These are phyloP conservation scores for Vicugna pacos DNA, from an alignment of 2,113 vertebrate species.

Conservation along the genomic window DNA sequence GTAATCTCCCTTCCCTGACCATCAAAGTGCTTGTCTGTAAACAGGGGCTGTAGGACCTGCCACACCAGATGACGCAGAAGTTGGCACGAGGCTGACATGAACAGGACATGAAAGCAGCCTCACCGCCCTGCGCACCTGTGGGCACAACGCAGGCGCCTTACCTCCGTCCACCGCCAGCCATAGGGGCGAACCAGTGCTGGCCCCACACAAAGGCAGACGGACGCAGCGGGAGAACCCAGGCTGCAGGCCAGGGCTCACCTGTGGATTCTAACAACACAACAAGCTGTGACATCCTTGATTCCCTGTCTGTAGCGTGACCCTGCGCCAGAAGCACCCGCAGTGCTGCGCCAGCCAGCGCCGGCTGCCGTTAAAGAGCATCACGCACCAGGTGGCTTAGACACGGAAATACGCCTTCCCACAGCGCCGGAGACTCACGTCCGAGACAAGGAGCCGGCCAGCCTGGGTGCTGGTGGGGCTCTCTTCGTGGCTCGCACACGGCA, in stretches of 20 bases:
- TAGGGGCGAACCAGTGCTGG: rapidly evolving
- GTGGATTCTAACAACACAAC: background rate
- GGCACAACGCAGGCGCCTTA: rapidly evolving
- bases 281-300: background rate
- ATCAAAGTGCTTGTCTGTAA: background rate
- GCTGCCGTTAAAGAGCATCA: background rate
- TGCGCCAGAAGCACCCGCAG: background rate
- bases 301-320: background rate
- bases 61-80: rapidly evolving
- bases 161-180: rapidly evolving
- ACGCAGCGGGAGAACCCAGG: no score
- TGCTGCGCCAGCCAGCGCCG: background rate
- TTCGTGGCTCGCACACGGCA: background rate
- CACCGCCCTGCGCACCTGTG: background rate
- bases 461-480: background rate
- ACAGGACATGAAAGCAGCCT: rapidly evolving
- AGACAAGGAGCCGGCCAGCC: background rate
- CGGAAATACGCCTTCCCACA: background rate
- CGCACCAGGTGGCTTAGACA: background rate
- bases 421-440: background rate
- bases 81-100: rapidly evolving
- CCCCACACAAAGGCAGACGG: background rate
- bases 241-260: rapidly evolving
- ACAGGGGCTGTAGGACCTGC: rapidly evolving
- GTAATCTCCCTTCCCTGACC: background rate